Evolutionary conservation across 2,888 invertebrate species (phyloP).

Genomic region (Lumbricus terrestris): DNA sequence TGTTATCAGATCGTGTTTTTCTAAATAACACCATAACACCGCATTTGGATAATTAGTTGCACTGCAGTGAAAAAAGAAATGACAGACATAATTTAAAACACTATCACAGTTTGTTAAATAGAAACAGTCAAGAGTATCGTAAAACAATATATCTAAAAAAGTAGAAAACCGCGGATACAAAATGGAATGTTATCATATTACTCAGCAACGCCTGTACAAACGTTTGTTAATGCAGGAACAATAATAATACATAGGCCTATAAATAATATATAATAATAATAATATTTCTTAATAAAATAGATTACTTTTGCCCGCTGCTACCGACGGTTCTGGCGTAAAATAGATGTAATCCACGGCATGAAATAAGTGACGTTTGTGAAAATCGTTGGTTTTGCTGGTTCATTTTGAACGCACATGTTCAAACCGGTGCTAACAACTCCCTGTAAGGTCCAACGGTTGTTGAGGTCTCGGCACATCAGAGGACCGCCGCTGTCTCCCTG

Average conservation of each 20-base stretch:
- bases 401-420: conserved; percentile 39
- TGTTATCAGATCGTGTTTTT: too few relatives aligned
- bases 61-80: not conserved
- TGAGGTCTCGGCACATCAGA: conserved; percentile 45
- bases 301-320: not conserved
- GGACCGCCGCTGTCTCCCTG: conserved; percentile 58
- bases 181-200: not conserved
- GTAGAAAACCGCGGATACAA: not conserved
- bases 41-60: not conserved
- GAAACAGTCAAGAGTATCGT: not conserved
- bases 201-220: not conserved
- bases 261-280: not conserved
- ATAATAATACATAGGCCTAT: not conserved
- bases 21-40: not conserved
- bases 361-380: conserved; percentile 26
- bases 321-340: not conserved
- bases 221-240: not conserved
- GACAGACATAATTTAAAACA: not conserved
- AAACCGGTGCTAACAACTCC: conserved; percentile 51
- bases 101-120: not conserved
- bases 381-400: conserved; percentile 16
- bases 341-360: conserved; percentile 20
- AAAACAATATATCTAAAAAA: not conserved
- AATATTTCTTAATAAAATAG: not conserved
- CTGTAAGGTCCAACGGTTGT: conserved; percentile 44